Conservation (phyloP, 2,888 invertebrate species). For the Drosophila differens region DNA sequence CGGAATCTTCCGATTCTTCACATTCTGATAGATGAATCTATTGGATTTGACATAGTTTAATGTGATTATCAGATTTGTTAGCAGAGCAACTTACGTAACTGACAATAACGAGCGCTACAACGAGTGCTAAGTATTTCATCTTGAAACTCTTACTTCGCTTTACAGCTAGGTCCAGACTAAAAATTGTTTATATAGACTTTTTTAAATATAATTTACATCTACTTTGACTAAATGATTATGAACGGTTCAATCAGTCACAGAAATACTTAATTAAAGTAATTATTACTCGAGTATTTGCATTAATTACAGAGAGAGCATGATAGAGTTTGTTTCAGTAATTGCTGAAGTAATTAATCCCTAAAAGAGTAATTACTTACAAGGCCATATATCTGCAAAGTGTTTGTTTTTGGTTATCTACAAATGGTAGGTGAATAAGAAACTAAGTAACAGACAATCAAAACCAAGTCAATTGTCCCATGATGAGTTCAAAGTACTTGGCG, state of each 20-base stretch:
- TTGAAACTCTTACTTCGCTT: background rate
- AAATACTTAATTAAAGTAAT: background rate
- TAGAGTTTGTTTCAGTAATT: background rate
- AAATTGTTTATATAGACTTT: background rate
- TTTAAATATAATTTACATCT: background rate
- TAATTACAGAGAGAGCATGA: background rate
- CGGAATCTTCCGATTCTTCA: background rate
- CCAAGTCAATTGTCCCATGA: background rate
- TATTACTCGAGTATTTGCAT: background rate
- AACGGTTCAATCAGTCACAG: background rate
- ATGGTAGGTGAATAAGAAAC: background rate
- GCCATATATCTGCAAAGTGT: background rate
- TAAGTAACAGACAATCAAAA: background rate
- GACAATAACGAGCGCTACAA: background rate
- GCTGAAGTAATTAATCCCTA: background rate
- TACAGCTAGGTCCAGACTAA: background rate
- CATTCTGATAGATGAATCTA: background rate
- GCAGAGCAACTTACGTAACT: background rate
- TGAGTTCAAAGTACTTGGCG: slow-evolving; percentile 16
- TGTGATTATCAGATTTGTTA: background rate
- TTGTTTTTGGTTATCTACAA: background rate
- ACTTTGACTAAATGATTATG: background rate
- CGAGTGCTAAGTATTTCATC: background rate
- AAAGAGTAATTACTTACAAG: background rate
- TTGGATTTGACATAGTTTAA: background rate